Conservation (phyloP, 2,888 invertebrate genomes). For the Chrysolina oricalcia region DNA sequence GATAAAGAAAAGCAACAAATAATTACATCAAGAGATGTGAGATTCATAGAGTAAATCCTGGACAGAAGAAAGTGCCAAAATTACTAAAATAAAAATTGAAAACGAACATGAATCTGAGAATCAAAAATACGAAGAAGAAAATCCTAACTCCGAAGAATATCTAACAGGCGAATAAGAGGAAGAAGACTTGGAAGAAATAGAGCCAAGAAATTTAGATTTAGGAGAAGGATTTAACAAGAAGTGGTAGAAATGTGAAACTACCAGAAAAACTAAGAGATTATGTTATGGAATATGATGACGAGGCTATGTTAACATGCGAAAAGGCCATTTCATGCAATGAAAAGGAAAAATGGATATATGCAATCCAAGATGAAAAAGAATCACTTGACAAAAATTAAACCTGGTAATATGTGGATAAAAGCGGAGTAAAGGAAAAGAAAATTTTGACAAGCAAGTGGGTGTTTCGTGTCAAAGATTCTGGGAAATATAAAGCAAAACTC, state of each 20-base stretch:
- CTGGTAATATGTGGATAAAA: slow-evolving; percentile 51
- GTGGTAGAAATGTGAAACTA: slow-evolving; percentile 1
- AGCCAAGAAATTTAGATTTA: too few relatives aligned
- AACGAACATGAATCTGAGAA: too few relatives aligned
- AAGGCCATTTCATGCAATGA: slow-evolving; percentile 48
- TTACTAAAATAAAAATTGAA: too few relatives aligned
- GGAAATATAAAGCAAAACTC: slow-evolving; percentile 44
- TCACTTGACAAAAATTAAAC: slow-evolving; percentile 52
- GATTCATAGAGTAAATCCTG: slow-evolving; percentile 35
- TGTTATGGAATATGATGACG: slow-evolving; percentile 15
- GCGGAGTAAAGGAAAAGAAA: slow-evolving; percentile 40
- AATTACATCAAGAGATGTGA: slow-evolving; percentile 42
- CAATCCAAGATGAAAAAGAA: slow-evolving; percentile 52
- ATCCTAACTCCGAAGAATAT: too few relatives aligned
- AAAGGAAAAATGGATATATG: slow-evolving; percentile 49
- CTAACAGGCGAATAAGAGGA: too few relatives aligned
- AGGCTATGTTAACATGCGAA: slow-evolving; percentile 40
- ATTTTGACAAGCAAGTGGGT: slow-evolving; percentile 45
- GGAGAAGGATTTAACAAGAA: too few relatives aligned
- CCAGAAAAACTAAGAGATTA: not conserved
- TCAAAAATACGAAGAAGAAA: too few relatives aligned
- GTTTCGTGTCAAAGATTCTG: slow-evolving; percentile 38
- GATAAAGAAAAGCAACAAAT: slow-evolving; percentile 38
- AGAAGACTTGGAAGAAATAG: too few relatives aligned
- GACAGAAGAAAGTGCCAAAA: too few relatives aligned